Conservation (phyloP, 1,140 invertebrate genomes). For the Euglossa dilemma region DNA sequence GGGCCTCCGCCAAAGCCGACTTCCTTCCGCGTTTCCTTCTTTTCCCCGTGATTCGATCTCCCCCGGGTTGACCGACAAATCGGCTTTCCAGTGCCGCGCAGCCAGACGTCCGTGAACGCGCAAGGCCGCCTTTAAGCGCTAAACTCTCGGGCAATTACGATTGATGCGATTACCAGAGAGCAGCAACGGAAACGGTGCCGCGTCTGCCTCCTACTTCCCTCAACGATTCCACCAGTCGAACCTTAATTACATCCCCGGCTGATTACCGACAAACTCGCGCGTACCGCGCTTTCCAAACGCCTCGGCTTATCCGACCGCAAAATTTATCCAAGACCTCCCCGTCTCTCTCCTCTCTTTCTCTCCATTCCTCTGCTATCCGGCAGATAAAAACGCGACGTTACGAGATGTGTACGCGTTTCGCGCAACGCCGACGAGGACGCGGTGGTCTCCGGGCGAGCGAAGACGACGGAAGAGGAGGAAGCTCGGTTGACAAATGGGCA, state of each 20-base stretch:
- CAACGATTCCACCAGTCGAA: background rate
- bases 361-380: no score
- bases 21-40: constrained; percentile 19
- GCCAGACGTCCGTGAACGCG: background rate
- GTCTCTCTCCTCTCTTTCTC: no score
- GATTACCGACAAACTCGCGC: constrained; percentile 8
- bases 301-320: background rate
- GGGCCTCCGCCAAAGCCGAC: background rate
- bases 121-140: constrained; percentile 11
- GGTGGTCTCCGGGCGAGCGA: no score
- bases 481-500: constrained; percentile 49
- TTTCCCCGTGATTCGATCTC: constrained; percentile 41
- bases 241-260: constrained; percentile 20
- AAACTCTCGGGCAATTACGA: constrained; percentile 33
- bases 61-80: constrained; percentile 44
- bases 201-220: background rate
- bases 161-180: constrained; percentile 34
- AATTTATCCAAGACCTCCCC: background rate
- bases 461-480: no score
- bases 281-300: background rate
- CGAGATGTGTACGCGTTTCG: no score
- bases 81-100: constrained; percentile 35
- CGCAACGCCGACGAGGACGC: no score
- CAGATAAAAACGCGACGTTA: background rate
- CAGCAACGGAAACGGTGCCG: background rate